Percentiles rank a stretch among this genome's conserved stretches.
phyloP scores from a whole-genome alignment of 2,888 invertebrate genomes.

The Diplolepis rosae region DNA sequence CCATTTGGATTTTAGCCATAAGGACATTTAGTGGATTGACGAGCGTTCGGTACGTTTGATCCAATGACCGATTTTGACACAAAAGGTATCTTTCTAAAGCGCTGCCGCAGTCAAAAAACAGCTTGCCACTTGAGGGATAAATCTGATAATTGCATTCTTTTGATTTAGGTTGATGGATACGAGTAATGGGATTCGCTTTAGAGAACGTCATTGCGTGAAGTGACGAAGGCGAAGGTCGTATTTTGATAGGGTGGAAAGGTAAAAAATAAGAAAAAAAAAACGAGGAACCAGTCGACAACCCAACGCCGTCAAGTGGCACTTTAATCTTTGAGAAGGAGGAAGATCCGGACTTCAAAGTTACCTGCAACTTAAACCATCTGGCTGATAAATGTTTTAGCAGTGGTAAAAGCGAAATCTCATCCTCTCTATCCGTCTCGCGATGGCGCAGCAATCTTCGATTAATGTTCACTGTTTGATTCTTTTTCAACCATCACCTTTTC shows the following conservation, averaged over 20 bases:
- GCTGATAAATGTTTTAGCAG: conserved; percentile 56
- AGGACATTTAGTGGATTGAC: conserved; percentile 1
- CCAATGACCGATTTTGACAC: conserved; percentile 19
- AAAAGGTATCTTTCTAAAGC: background rate
- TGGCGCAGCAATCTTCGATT: conserved; percentile 13
- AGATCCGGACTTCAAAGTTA: conserved; percentile 30
- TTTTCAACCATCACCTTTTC: conserved; percentile 29
- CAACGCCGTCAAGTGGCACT: conserved; percentile 34
- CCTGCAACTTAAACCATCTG: conserved; percentile 36
- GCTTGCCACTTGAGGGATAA: conserved; percentile 1
- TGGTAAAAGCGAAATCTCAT: conserved; percentile 58
- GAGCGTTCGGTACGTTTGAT: background rate
- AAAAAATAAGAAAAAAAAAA: conserved; percentile 53
- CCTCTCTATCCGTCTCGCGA: conserved; percentile 36
- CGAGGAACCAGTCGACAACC: conserved; percentile 21
- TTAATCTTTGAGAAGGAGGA: conserved; percentile 34
- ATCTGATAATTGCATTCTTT: conserved; percentile 10
- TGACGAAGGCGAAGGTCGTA: conserved; percentile 21
- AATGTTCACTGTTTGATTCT: conserved; percentile 27
- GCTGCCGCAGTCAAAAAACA: conserved; percentile 7
- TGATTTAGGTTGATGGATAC: conserved; percentile 12
- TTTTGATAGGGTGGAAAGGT: conserved; percentile 31
- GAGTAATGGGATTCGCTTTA: background rate
- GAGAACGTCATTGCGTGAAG: conserved; percentile 9
- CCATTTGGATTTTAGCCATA: background rate